Base-by-base conservation (phyloP, 2,113 vertebrate genomes). In the Pelusios castaneus region DNA sequence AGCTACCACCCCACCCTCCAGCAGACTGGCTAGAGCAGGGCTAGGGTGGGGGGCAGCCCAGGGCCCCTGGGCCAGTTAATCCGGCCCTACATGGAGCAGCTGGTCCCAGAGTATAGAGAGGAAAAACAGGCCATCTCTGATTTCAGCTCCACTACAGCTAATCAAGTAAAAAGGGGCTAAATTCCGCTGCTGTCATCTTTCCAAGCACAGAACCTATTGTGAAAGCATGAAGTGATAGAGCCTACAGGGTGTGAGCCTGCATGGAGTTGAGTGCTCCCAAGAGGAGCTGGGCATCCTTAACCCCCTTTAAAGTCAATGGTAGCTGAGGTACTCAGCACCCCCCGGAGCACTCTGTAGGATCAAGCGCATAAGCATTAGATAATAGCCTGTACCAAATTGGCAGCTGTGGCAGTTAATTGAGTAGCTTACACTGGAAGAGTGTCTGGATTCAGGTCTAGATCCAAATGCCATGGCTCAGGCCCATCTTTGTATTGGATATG, bases 281-380 rank as follows among this genome's bases (percentile, higher is more conserved):
- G 1, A 75, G 60, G 7, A 67, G 81, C 80, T 2, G 13, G 83
- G 45, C 43, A 27, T 8, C 55, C 31, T 41, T 24, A 43, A 52
- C 38, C 41, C 41, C 51, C 47, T 24, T 56, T 25, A 31, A 29
- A 58, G 56, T 34, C 45, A 27, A 29, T 0, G 8, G 55, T 54
- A 52, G 5, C 5, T 1, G 34, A 49, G 25, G 70, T 10, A 0
- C 24, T 80, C 80, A 52, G 38, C 60, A 75, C 29, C 11, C 45
- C 25, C 1, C 1, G 1, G 10, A 83, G 7, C 25, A 34, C 10
- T 24, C 54, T 22, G 10, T 14, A 0, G 4, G 76, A 80, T n/a
- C 9, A 34, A 49, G 56, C 7, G 49, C 1, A 1, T 0, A 25
- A 60, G 25, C 41, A 31, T 11, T 49, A 67, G 47, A 29, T 41